Evolutionary conservation across 2,797 vertebrate genomes (phyloP), one percentile per base, ranked within the genome.

Genomic region (Rhadinocentrus ornatus): DNA sequence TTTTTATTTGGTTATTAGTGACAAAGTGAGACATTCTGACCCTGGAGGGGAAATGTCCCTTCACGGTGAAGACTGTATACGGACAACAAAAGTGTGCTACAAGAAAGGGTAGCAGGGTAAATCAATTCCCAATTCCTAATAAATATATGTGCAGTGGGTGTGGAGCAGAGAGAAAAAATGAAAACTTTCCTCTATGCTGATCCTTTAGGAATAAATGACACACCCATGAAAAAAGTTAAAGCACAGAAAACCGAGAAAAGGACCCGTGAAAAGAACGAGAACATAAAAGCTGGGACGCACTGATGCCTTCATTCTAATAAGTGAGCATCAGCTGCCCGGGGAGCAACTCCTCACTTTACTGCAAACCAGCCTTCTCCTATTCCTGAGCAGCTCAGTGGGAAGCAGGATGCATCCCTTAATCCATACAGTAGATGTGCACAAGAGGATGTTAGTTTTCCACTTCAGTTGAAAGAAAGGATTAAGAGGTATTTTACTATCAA

Each of bases 11-110:
- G 57, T 68, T 66, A 77, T 77, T 81, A n/a, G 53, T 31, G 68
- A 71, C 59, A 57, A 24, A 24, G 71, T 70, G 71, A 58, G 69
- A 76, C 73, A 78, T 72, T 76, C 57, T 46, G 67, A 80, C 53
- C 54, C 60, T 26, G 8, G 18, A 62, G 65, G 9, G 20, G 46
- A 71, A 70, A 60, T 61, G 34, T 2, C 37, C 44, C 62, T 52
- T 55, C 16, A 16, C 20, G 29, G 26, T 48, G 32, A 50, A 9
- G 50, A 27, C 56, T 50, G 35, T 50, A 34, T 24, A 6, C 20
- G 24, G 22, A 27, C 26, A 53, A 27, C 50, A 53, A 53, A 52
- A 26, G 48, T 22, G 48, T 44, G 44, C 41, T n/a, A 60, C 35
- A 32, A n/a, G 4, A 34, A 26, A n/a, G 62, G 56, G 67, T 61